phyloP scores from a whole-genome alignment of 1,140 invertebrate genomes.

The Meteorus sp. region DNA sequence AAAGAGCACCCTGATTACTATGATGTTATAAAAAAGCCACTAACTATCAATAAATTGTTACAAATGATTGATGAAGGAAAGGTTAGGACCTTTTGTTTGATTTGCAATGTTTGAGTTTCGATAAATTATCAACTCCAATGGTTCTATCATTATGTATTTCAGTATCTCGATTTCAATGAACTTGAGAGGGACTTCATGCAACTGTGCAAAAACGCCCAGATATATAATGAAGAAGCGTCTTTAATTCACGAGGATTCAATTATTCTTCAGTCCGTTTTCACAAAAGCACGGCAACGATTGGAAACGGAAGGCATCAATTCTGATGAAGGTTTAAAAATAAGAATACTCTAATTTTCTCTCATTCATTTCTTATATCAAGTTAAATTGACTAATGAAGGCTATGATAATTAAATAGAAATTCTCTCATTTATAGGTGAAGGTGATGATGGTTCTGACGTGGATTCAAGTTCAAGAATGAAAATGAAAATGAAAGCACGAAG shows the following conservation, averaged over 20 bases:
- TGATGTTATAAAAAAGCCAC: slow-evolving; percentile 94
- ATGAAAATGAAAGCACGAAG: slow-evolving; percentile 63
- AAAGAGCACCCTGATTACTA: slow-evolving; percentile 96
- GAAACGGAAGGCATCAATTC: slow-evolving; percentile 65
- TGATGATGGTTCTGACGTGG: slow-evolving; percentile 61
- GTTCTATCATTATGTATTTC: slow-evolving; percentile 32
- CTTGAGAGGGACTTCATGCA: slow-evolving; percentile 92
- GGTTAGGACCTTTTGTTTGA: slow-evolving; percentile 54
- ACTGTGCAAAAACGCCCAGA: slow-evolving; percentile 94
- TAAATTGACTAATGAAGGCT: background rate
- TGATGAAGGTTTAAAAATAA: slow-evolving; percentile 51
- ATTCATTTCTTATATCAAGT: background rate
- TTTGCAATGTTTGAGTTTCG: background rate
- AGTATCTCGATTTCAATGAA: slow-evolving; percentile 86
- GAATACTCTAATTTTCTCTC: slow-evolving; percentile 17
- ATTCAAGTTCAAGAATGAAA: slow-evolving; percentile 68
- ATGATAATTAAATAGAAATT: slow-evolving; percentile 3
- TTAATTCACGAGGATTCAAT: slow-evolving; percentile 96
- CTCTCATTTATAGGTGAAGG: slow-evolving; percentile 42
- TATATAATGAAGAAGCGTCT: slow-evolving; percentile 96
- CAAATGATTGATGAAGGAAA: slow-evolving; percentile 83
- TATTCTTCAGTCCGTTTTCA: slow-evolving; percentile 85
- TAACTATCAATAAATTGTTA: slow-evolving; percentile 93
- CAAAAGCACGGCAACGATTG: slow-evolving; percentile 71
- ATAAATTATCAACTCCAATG: too few relatives aligned